These are phyloP conservation scores for Danio choprae DNA, from an alignment of 2,797 vertebrate genomes.

Conservation along the genomic window DNA sequence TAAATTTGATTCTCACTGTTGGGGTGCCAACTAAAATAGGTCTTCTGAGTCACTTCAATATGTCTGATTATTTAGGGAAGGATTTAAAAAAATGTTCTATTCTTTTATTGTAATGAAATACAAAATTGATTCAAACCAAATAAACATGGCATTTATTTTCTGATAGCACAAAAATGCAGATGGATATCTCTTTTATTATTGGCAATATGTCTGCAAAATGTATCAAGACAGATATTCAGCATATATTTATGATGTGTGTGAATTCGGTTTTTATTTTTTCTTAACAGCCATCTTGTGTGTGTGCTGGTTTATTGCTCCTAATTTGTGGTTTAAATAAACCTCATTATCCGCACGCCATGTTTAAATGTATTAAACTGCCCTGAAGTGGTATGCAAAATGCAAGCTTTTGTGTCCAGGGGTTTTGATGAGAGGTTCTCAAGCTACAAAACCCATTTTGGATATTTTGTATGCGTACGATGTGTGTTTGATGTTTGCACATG, in stretches of 20 bases:
- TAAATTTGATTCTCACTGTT: constrained; percentile 13
- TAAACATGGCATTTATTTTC: not conserved
- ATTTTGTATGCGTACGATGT: constrained; percentile 42
- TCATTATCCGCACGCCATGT: not conserved
- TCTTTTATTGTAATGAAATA: not conserved
- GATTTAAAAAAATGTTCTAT: not conserved
- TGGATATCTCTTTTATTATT: not conserved
- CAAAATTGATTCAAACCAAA: not conserved
- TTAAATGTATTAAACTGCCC: constrained; percentile 12
- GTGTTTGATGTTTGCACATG: constrained; percentile 42
- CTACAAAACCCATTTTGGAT: constrained; percentile 36
- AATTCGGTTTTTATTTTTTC: not conserved
- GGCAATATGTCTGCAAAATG: not conserved
- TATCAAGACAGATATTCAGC: no score
- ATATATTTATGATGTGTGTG: not conserved
- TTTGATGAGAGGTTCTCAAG: constrained; percentile 15
- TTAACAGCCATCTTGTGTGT: not conserved
- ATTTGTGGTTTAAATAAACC: constrained; percentile 18
- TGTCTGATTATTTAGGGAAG: not conserved
- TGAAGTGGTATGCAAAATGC: constrained; percentile 15
- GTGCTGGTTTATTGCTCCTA: not conserved
- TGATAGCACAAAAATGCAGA: not conserved
- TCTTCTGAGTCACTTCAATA: not conserved
- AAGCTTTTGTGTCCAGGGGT: constrained; percentile 30
- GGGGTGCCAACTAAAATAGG: not conserved